These are phyloP conservation scores for Drosophila mayaguana DNA, from an alignment of 2,888 invertebrate species.

Conservation along the genomic window DNA sequence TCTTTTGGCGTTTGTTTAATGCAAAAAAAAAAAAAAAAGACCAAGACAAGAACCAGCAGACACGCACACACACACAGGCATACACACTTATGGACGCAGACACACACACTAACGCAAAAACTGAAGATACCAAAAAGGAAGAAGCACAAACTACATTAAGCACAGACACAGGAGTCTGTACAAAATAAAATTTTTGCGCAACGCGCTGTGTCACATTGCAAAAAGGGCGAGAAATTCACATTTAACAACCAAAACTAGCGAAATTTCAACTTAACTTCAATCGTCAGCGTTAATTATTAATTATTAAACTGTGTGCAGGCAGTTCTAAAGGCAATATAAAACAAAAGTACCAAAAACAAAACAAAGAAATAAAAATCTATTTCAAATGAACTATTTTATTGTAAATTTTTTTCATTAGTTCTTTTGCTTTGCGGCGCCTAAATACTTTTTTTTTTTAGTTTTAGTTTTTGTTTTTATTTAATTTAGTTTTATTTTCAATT, in stretches of 20 bases:
- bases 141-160: slow-evolving; percentile 62
- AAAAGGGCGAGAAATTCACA: slow-evolving; percentile 21
- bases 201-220: slow-evolving; percentile 49
- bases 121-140: slow-evolving; percentile 62
- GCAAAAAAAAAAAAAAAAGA: slow-evolving; percentile 55
- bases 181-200: slow-evolving; percentile 62
- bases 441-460: not conserved
- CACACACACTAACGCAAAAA: slow-evolving; percentile 19
- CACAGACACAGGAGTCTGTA: slow-evolving; percentile 63
- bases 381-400: slow-evolving; percentile 2
- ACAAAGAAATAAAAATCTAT: slow-evolving; percentile 21
- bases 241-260: slow-evolving; percentile 14
- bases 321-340: not conserved
- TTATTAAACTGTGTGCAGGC: slow-evolving; percentile 9
- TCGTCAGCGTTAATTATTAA: not conserved
- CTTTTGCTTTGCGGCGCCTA: not conserved
- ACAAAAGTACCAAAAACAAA: slow-evolving; percentile 1
- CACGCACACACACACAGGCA: slow-evolving; percentile 14
- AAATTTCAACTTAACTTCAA: not conserved
- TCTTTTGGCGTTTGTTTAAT: slow-evolving; percentile 76
- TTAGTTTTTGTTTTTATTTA: not conserved
- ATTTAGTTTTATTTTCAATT: slow-evolving; percentile 14
- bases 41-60: slow-evolving; percentile 47
- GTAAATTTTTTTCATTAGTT: not conserved
- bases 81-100: slow-evolving; percentile 6